Conservation (phyloP, 2,113 vertebrate species). For the Rhynchomys soricoides region DNA sequence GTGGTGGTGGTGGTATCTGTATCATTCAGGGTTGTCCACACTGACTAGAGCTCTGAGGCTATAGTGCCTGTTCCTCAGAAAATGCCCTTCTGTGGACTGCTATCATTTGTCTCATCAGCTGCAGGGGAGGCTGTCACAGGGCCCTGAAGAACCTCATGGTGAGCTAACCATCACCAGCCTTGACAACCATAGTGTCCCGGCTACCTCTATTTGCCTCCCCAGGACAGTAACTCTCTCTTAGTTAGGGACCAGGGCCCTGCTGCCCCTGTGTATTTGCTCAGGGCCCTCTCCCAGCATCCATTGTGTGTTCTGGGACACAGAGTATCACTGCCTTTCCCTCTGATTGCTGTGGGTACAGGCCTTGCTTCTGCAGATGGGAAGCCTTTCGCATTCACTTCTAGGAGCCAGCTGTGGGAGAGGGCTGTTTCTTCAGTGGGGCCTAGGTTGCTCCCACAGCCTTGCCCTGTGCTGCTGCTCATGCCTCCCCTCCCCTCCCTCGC, state of each 20-base stretch:
- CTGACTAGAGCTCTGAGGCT: neutral
- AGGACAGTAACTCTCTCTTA: neutral
- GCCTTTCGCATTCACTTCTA: rapidly evolving
- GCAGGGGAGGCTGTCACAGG: neutral
- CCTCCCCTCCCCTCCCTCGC: neutral
- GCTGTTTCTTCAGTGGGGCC: too few species aligned
- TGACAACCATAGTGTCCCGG: neutral
- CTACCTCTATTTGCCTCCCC: rapidly evolving
- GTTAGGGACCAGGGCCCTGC: neutral
- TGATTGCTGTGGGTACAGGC: neutral
- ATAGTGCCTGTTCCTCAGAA: too few species aligned
- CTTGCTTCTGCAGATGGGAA: neutral
- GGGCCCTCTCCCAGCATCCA: rapidly evolving
- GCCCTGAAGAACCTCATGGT: neutral
- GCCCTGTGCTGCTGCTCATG: too few species aligned
- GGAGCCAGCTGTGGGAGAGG: neutral
- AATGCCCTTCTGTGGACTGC: neutral
- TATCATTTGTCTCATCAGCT: rapidly evolving
- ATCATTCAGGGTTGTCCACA: rapidly evolving
- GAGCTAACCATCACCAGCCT: neutral
- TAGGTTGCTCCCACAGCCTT: rapidly evolving
- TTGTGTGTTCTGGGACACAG: rapidly evolving
- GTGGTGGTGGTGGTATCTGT: neutral
- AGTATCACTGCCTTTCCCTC: neutral
- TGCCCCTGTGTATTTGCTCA: neutral